phyloP scores from a whole-genome alignment of 2,888 invertebrate genomes.

The Lasius platythorax region DNA sequence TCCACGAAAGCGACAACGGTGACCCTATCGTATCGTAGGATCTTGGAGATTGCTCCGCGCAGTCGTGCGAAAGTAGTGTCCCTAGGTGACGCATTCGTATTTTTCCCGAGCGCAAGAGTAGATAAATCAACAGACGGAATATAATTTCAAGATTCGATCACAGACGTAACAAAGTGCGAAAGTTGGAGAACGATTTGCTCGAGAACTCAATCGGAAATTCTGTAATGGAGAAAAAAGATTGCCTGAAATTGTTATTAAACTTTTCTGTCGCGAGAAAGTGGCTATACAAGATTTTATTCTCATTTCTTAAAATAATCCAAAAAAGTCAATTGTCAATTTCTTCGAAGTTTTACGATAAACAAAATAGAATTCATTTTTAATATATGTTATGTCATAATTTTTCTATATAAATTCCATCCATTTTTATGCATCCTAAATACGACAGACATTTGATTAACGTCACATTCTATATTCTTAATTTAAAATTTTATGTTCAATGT shows the following conservation, averaged over 20 bases:
- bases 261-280: constrained; percentile 32
- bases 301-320: constrained; percentile 17
- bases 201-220: constrained; percentile 52
- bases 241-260: constrained; percentile 47
- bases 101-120: constrained; percentile 42
- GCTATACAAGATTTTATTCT: constrained; percentile 1
- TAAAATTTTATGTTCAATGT: not conserved
- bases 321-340: not conserved
- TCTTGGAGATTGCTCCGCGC: constrained; percentile 47
- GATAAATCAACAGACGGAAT: constrained; percentile 57
- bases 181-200: constrained; percentile 48
- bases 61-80: constrained; percentile 38
- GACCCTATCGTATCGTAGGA: constrained; percentile 40
- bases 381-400: not conserved
- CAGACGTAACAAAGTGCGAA: constrained; percentile 51
- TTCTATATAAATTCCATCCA: not conserved
- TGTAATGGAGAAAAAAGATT: constrained; percentile 47
- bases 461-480: too few relatives aligned
- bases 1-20: constrained; percentile 37
- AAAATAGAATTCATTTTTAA: not conserved
- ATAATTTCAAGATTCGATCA: constrained; percentile 51
- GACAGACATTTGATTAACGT: not conserved
- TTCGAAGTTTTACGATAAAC: not conserved
- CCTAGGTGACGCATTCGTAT: constrained; percentile 45
- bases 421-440: not conserved